These are phyloP conservation scores for Cetoscarus ocellatus DNA, from an alignment of 2,797 vertebrate genomes.

Conservation along the genomic window DNA sequence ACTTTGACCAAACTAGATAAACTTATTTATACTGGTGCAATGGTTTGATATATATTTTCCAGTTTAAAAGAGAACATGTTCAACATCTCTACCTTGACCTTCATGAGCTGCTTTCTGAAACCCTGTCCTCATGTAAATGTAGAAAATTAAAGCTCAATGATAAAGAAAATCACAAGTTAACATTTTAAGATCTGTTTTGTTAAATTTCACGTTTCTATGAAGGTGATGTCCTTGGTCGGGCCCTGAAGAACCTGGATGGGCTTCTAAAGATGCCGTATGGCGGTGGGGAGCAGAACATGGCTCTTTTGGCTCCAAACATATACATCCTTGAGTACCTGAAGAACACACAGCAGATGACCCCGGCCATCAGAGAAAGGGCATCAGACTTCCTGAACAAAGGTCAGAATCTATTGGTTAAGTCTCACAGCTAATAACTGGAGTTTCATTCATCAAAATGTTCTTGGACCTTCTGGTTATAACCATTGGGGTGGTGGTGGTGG, in stretches of 20 bases:
- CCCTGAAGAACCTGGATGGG: constrained; percentile 82
- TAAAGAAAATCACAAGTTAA: too few species aligned
- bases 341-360: constrained; percentile 82
- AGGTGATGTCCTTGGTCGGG: constrained; percentile 88
- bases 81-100: too few species aligned
- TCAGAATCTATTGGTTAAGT: constrained; percentile 56
- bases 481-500: too few species aligned
- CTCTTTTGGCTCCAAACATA: constrained; percentile 84
- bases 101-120: too few species aligned
- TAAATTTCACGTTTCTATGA: constrained; percentile 23
- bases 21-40: too few species aligned
- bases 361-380: constrained; percentile 70
- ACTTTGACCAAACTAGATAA: too few species aligned
- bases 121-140: too few species aligned
- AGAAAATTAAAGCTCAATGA: too few species aligned
- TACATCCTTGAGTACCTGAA: constrained; percentile 85
- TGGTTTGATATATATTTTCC: too few species aligned
- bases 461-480: not conserved
- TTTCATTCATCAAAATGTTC: not conserved
- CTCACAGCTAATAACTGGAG: not conserved
- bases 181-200: too few species aligned
- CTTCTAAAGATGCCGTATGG: constrained; percentile 85
- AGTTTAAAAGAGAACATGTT: too few species aligned
- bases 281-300: constrained; percentile 90
- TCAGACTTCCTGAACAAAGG: constrained; percentile 77